Percentiles rank a stretch among this genome's conserved stretches.
phyloP scores from a whole-genome alignment of 2,113 vertebrate species.

The Equus quagga region DNA sequence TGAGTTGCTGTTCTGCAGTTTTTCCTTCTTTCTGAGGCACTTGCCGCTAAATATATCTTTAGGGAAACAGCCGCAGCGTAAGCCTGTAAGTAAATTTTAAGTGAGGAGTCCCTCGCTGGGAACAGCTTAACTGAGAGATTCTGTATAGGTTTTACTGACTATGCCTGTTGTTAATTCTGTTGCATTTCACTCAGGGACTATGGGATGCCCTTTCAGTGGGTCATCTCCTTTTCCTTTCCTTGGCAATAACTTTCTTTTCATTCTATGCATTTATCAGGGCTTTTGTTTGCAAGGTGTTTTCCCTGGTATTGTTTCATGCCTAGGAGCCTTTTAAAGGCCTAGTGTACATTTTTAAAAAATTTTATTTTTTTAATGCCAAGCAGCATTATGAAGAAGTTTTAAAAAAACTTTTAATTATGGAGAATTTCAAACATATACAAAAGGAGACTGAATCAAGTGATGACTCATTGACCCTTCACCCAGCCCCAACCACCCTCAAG shows the following conservation, averaged over 20 bases:
- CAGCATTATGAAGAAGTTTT: background rate
- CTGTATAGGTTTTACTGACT: background rate
- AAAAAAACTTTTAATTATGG: background rate
- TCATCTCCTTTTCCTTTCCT: background rate
- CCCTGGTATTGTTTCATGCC: background rate
- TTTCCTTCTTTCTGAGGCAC: background rate
- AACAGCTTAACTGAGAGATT: too few species aligned
- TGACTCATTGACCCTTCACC: background rate
- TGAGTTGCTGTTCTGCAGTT: background rate
- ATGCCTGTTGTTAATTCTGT: background rate
- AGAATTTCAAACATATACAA: background rate
- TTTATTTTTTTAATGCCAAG: background rate
- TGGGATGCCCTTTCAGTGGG: background rate
- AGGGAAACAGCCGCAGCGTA: background rate
- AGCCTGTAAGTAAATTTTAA: background rate
- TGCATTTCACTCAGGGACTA: background rate
- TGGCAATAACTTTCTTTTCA: background rate
- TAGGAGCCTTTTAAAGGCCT: background rate
- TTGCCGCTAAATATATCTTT: background rate
- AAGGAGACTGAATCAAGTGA: background rate
- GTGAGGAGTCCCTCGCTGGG: background rate
- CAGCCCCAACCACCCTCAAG: background rate
- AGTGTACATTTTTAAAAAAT: background rate
- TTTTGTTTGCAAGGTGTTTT: constrained; percentile 49
- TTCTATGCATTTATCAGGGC: background rate